Base-by-base conservation (phyloP, 2,888 invertebrate genomes). In the Stenchaetothrips biformis region DNA sequence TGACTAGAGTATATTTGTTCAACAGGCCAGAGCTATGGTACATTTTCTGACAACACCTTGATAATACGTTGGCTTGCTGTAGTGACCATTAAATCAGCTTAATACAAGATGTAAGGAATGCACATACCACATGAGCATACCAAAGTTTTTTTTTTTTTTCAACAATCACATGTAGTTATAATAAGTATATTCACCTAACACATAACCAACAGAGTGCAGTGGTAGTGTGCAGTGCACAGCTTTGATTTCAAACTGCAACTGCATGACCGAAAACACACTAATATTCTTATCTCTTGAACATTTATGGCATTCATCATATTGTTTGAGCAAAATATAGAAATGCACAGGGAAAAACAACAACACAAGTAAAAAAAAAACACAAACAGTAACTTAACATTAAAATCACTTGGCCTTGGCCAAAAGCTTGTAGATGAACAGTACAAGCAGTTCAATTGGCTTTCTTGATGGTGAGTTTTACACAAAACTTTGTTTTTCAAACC, bases 271-370 rank as follows among this genome's bases (percentile, higher is more conserved):
- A 21, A 74, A 74, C 25, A 74, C 13, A 18, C 53, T 53, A 74
- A 25, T 74, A 25, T 25, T 74, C 67, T 21, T 74, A 74, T 25
- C 25, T 2, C n/a, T 74, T 74, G 25, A 74, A 74, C 67, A 74
- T 74, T 37, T 74, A 74, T 74, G 67, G 67, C 67, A 74, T 74
- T 74, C 67, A 74, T 25, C 25, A 74, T 25, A 74, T 74, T 74
- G 67, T 74, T 74, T 74, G 67, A 74, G 67, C 67, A 74, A 74
- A 74, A 74, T 25, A 74, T 25, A 74, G 67, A 74, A 74, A 74
- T 74, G 67, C 67, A 74, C 67, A 74, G 25, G 67, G 25, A 74
- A 74, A 11, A 67, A 67, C 67, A 67, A 74, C 67, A 74, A 74
- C 67, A 74, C 25, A 3, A 74, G 11, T 9, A 74, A 21, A 25